A percentile compares a stretch with the other conserved stretches of the same genome.
Evolutionary conservation across 2,888 invertebrate genomes (phyloP).

Genomic region (Byasa hedistus): DNA sequence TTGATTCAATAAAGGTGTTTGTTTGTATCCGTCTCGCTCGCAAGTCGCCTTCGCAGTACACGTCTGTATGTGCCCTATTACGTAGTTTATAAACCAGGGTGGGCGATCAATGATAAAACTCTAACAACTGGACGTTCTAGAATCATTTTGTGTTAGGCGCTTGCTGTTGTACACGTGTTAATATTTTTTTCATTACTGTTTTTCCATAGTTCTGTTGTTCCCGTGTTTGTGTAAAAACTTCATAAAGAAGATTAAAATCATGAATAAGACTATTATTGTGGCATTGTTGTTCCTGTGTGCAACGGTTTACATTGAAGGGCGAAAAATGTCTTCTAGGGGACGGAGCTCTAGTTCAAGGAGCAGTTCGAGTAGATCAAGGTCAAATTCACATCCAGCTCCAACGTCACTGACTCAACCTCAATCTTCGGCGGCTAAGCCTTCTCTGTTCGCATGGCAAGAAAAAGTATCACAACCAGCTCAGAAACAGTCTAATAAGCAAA

Average conservation of each 20-base stretch:
- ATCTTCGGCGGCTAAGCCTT: conserved; percentile 50
- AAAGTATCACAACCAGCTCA: conserved; percentile 54
- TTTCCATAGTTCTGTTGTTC: background rate
- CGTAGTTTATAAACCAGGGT: conserved; percentile 43
- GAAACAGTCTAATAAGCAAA: conserved; percentile 45
- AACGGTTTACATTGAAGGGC: conserved; percentile 47
- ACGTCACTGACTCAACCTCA: conserved; percentile 68
- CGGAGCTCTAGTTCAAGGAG: conserved; percentile 64
- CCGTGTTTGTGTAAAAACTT: conserved; percentile 11
- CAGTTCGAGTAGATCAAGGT: conserved; percentile 55
- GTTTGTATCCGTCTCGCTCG: conserved; percentile 44
- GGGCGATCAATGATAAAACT: conserved; percentile 55
- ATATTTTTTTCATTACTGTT: conserved; percentile 32
- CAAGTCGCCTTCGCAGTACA: conserved; percentile 32
- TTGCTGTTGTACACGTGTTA: conserved; percentile 36
- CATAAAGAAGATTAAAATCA: conserved; percentile 35
- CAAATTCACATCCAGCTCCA: conserved; percentile 61
- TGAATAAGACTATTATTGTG: conserved; percentile 48
- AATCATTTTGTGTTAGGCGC: conserved; percentile 52
- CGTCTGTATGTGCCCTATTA: conserved; percentile 27
- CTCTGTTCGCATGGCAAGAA: conserved; percentile 70
- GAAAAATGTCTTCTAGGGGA: conserved; percentile 61
- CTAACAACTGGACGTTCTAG: conserved; percentile 51
- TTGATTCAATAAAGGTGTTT: conserved; percentile 48
- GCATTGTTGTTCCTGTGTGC: conserved; percentile 44